Evolutionary conservation across 1,140 invertebrate genomes (phyloP).

Genomic region (Halotydeus destructor): DNA sequence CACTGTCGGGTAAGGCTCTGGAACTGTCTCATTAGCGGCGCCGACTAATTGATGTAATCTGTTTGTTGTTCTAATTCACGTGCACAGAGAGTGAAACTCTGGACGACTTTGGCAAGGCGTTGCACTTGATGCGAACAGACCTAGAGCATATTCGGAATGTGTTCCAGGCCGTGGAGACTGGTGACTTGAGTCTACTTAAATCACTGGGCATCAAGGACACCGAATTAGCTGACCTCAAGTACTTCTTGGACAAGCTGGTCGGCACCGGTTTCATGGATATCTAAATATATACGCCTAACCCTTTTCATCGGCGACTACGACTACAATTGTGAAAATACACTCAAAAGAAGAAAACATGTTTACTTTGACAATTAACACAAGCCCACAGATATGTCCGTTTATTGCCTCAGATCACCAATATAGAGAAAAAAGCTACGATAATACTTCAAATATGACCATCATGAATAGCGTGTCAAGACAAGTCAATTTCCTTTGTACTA

Average conservation of each 20-base stretch:
- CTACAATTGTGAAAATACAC: no score
- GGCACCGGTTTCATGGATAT: slow-evolving; percentile 89
- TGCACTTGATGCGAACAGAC: slow-evolving; percentile 64
- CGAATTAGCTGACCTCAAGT: slow-evolving; percentile 86
- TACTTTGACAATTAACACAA: no score
- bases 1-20: slow-evolving; percentile 51
- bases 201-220: slow-evolving; percentile 83
- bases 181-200: slow-evolving; percentile 76
- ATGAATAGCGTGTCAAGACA: no score
- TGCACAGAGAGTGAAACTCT: slow-evolving; percentile 79
- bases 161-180: slow-evolving; percentile 89
- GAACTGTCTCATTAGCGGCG: background rate
- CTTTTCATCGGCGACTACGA: no score
- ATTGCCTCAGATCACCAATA: no score
- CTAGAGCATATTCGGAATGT: slow-evolving; percentile 76
- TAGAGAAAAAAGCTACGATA: no score
- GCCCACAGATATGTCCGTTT: no score
- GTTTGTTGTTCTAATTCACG: background rate
- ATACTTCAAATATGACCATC: no score
- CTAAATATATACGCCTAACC: no score
- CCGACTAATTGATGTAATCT: slow-evolving; percentile 1
- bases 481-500: no score
- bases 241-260: slow-evolving; percentile 86
- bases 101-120: slow-evolving; percentile 67
- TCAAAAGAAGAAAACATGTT: no score